Conservation (phyloP, 2,888 invertebrate genomes). For the Apomyelois bistriatella region DNA sequence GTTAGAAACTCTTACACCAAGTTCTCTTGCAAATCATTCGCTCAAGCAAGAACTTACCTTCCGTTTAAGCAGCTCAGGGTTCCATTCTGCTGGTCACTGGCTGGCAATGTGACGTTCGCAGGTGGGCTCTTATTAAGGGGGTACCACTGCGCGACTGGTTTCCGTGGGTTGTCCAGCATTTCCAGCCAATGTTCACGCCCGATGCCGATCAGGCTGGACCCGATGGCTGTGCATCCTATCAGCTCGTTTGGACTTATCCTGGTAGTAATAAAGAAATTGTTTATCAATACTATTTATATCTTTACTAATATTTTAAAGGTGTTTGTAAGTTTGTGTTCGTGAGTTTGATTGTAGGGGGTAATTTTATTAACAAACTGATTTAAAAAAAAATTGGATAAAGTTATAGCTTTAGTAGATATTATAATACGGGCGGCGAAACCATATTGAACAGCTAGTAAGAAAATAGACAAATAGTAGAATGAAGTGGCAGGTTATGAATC, state of each 20-base stretch:
- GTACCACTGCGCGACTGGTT: constrained; percentile 93
- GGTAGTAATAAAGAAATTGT: constrained; percentile 25
- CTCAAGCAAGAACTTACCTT: constrained; percentile 66
- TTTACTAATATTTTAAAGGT: too few species aligned
- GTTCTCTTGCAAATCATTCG: not conserved
- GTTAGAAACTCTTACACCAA: too few species aligned
- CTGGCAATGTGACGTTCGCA: constrained; percentile 78
- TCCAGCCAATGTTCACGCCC: constrained; percentile 92
- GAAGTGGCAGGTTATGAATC: too few species aligned
- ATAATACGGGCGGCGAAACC: too few species aligned
- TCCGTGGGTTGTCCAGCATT: constrained; percentile 89
- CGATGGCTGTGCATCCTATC: constrained; percentile 91
- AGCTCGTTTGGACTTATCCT: constrained; percentile 93
- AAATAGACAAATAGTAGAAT: too few species aligned
- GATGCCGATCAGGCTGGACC: constrained; percentile 86
- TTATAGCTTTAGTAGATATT: too few species aligned
- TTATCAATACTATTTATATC: too few species aligned
- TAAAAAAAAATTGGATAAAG: too few species aligned
- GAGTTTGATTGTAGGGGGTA: too few species aligned
- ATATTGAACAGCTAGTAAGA: too few species aligned
- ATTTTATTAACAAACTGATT: too few species aligned
- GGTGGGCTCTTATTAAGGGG: constrained; percentile 86
- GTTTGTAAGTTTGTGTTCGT: too few species aligned
- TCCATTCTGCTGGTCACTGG: constrained; percentile 78
- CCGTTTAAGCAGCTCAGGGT: constrained; percentile 85